These are phyloP conservation scores for Emydura subglobosa DNA, from an alignment of 2,113 vertebrate species.

Conservation along the genomic window DNA sequence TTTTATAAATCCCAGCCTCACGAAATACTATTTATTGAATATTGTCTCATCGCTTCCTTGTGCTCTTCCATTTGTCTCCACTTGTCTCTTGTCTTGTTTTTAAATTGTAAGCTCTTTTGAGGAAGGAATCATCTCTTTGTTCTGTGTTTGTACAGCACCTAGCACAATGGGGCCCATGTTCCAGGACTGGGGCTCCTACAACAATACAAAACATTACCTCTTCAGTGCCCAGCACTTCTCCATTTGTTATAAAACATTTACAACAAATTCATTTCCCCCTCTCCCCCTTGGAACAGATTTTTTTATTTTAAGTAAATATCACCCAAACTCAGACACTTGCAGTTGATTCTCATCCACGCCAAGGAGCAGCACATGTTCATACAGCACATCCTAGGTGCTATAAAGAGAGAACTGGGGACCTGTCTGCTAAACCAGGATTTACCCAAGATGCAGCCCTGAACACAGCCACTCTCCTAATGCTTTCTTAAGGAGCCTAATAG, in stretches of 20 bases:
- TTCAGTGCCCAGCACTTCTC: fast-evolving
- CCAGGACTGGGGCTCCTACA: neutral
- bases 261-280: neutral
- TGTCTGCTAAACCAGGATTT: conserved; percentile 63
- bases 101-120: neutral
- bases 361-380: neutral
- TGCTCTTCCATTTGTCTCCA: neutral
- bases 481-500: conserved; percentile 26
- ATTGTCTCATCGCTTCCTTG: neutral
- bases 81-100: neutral
- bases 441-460: conserved; percentile 12
- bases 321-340: neutral
- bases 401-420: conserved; percentile 32
- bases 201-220: neutral
- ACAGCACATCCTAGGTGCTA: neutral
- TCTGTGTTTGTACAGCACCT: neutral
- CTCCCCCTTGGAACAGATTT: neutral
- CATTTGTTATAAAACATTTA: neutral
- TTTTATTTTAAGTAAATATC: neutral
- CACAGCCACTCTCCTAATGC: conserved; percentile 23
- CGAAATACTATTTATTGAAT: neutral
- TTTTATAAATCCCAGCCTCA: neutral
- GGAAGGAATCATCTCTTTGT: neutral
- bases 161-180: fast-evolving
- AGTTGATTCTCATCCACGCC: neutral